Percentiles rank a stretch among this genome's conserved stretches.
Conservation (phyloP, 1,140 invertebrate species). For the Bombus superbus region DNA sequence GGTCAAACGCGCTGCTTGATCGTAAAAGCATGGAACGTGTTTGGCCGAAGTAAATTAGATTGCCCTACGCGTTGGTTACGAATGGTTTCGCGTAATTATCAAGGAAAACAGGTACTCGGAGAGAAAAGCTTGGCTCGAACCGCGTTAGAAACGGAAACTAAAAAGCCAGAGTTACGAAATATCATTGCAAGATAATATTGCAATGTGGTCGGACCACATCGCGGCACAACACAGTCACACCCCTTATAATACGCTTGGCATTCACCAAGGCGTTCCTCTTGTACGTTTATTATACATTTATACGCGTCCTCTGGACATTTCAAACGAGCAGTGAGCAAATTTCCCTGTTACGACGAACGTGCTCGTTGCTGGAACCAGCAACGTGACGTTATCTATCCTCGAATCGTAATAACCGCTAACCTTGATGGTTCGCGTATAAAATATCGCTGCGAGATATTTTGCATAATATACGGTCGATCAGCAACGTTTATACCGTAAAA, state of each 20-base stretch:
- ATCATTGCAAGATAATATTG: slow-evolving; percentile 32
- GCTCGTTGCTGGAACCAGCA: slow-evolving; percentile 5
- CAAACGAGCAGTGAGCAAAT: not conserved
- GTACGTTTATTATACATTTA: not conserved
- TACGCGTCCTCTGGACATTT: not conserved
- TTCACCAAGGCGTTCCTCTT: slow-evolving; percentile 11
- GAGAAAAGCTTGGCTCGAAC: not conserved
- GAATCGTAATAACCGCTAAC: slow-evolving; percentile 10
- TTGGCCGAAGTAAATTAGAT: not conserved
- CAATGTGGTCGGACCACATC: slow-evolving; percentile 49
- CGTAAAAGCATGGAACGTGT: not conserved
- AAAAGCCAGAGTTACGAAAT: slow-evolving; percentile 31
- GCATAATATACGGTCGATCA: no score
- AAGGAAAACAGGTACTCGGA: not conserved
- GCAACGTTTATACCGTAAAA: no score
- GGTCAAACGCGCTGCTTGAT: not conserved
- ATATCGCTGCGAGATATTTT: no score
- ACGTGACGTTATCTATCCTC: slow-evolving; percentile 44
- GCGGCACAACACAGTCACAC: slow-evolving; percentile 40
- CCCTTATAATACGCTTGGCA: slow-evolving; percentile 18
- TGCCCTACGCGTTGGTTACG: not conserved
- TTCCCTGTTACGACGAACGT: slow-evolving; percentile 14
- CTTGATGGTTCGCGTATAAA: no score
- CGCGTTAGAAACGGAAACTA: not conserved
- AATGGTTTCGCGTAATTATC: not conserved